phyloP scores from a whole-genome alignment of 2,113 vertebrate species.

The Stigmatopora nigra region DNA sequence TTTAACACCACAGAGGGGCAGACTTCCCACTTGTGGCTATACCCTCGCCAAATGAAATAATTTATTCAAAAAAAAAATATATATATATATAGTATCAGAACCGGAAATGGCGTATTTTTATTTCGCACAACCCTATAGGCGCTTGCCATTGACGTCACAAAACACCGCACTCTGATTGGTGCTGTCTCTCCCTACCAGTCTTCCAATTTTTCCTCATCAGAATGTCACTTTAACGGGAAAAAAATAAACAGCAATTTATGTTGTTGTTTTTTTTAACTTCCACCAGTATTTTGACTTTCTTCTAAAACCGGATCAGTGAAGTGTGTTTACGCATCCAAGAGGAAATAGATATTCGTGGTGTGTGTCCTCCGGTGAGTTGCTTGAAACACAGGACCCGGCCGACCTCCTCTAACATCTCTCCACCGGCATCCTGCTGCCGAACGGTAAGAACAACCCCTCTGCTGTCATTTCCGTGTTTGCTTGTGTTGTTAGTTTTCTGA shows the following conservation, averaged over 20 bases:
- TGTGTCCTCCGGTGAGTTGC: slow-evolving; percentile 18
- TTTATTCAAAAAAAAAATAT: too few species aligned
- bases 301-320: too few species aligned
- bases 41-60: background rate
- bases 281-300: background rate
- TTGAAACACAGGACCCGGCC: slow-evolving; percentile 42
- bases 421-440: slow-evolving; percentile 23
- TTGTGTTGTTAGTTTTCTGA: background rate
- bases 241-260: background rate
- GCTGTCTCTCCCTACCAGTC: background rate
- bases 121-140: background rate
- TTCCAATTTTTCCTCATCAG: slow-evolving; percentile 13
- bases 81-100: too few species aligned
- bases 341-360: background rate
- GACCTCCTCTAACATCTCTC: slow-evolving; percentile 34
- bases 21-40: background rate
- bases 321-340: background rate
- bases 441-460: slow-evolving; percentile 35
- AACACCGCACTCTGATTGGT: slow-evolving; percentile 40
- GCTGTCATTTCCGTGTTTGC: background rate
- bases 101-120: too few species aligned
- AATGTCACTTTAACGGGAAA: slow-evolving; percentile 1
- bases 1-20: slow-evolving; percentile 17
- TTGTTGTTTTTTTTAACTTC: background rate
- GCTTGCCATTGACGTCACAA: background rate